A percentile compares a stretch with the other conserved stretches of the same genome.
phyloP scores from a whole-genome alignment of 2,797 vertebrate genomes.

The Anguilla pacifica region DNA sequence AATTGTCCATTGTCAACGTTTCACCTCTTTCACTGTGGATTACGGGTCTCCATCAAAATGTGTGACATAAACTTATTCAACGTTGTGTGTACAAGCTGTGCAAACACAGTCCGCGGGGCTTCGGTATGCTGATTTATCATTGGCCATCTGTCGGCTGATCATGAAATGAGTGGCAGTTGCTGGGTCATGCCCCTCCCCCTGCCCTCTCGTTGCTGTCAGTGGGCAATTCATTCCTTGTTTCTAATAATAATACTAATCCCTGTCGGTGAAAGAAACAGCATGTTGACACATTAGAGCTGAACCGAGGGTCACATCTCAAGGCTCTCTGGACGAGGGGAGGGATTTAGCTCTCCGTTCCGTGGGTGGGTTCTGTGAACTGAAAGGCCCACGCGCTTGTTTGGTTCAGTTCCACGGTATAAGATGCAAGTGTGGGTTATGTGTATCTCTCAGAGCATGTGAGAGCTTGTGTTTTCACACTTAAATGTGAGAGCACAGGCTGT shows the following conservation, averaged over 20 bases:
- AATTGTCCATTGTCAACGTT: not conserved
- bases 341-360: not conserved
- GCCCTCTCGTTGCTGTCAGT: conserved; percentile 8
- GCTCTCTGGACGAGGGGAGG: not conserved
- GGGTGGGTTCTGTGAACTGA: not conserved
- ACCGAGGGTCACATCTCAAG: not conserved
- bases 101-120: not conserved
- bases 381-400: not conserved
- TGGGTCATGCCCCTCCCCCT: not conserved
- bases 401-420: too few relatives aligned
- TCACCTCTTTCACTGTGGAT: not conserved
- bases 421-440: not conserved
- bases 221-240: conserved; percentile 11
- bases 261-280: not conserved
- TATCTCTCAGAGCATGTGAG: not conserved
- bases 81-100: not conserved
- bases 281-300: not conserved
- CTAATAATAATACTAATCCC: conserved; percentile 24
- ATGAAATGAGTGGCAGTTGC: conserved; percentile 25
- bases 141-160: conserved; percentile 26
- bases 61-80: not conserved
- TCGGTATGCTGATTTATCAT: conserved; percentile 17
- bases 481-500: not conserved
- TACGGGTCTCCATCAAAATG: not conserved
- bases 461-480: not conserved